Percentiles rank a stretch among this genome's conserved stretches.
Evolutionary conservation across 2,797 vertebrate genomes (phyloP).

Genomic region (Syngnathus acus): DNA sequence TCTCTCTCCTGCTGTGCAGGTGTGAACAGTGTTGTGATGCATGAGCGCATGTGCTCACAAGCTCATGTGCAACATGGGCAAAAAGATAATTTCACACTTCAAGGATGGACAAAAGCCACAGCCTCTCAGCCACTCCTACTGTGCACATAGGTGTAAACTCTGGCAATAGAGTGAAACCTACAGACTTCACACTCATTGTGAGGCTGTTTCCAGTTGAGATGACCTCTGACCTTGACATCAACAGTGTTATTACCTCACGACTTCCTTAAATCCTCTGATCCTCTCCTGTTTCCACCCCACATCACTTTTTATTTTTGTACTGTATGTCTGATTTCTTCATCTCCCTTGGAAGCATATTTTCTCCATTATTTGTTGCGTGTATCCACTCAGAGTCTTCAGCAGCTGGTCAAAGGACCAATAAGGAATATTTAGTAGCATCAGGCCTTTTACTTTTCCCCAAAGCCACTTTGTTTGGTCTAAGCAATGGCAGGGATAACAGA

Average conservation of each 20-base stretch:
- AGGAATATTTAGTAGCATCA: neutral
- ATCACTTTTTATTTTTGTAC: neutral
- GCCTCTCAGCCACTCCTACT: neutral
- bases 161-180: conserved; percentile 12
- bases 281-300: neutral
- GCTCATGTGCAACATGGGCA: neutral
- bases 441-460: neutral
- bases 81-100: conserved; percentile 7
- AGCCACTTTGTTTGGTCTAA: neutral
- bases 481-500: neutral
- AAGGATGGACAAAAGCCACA: neutral
- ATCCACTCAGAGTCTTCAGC: conserved; percentile 19
- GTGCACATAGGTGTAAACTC: neutral
- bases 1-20: neutral
- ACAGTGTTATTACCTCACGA: conserved; percentile 9
- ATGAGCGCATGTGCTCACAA: neutral
- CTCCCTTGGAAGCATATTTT: conserved; percentile 4
- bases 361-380: conserved; percentile 12
- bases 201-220: conserved; percentile 12
- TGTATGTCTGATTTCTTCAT: neutral
- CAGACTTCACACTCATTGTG: conserved; percentile 5
- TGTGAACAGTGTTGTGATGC: neutral
- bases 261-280: conserved; percentile 5
- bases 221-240: conserved; percentile 21
- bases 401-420: conserved; percentile 20